Evolutionary conservation across 2,888 invertebrate genomes (phyloP).

Genomic region (Apamea sordens): DNA sequence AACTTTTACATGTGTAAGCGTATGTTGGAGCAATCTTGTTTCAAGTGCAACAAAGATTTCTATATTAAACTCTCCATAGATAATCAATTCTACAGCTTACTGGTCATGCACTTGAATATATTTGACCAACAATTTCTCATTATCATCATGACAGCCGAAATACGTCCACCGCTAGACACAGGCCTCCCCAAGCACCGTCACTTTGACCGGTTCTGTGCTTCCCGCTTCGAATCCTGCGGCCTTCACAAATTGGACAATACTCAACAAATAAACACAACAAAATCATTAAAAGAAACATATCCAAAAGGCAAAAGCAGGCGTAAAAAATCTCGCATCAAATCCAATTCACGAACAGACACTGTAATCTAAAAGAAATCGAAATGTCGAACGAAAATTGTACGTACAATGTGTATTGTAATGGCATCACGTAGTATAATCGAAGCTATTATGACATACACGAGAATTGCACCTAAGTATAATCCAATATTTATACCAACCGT

Average conservation of each 20-base stretch:
- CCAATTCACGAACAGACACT: constrained; percentile 82
- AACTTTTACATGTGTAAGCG: constrained; percentile 48
- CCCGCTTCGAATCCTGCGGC: not conserved
- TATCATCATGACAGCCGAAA: not conserved
- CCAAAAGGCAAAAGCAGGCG: constrained; percentile 79
- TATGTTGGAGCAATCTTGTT: constrained; percentile 34
- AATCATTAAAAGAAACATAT: constrained; percentile 64
- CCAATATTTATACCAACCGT: constrained; percentile 89
- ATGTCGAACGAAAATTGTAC: constrained; percentile 80
- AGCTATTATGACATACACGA: constrained; percentile 89
- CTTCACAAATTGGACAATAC: constrained; percentile 32
- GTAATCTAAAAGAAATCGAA: constrained; percentile 87
- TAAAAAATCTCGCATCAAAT: constrained; percentile 81
- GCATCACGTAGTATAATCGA: constrained; percentile 90
- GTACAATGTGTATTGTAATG: constrained; percentile 86
- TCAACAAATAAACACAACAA: constrained; percentile 63
- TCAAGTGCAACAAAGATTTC: constrained; percentile 14
- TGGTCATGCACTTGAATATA: constrained; percentile 26
- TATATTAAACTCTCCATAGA: not conserved
- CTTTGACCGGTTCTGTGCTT: not conserved
- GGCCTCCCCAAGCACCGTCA: not conserved
- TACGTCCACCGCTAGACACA: not conserved
- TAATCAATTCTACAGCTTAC: not conserved
- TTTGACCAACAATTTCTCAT: constrained; percentile 17
- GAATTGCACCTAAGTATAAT: constrained; percentile 90